Evolutionary conservation across 2,113 vertebrate genomes (phyloP), one percentile per base, ranked within the genome.

Genomic region (Cichladusa arquata): DNA sequence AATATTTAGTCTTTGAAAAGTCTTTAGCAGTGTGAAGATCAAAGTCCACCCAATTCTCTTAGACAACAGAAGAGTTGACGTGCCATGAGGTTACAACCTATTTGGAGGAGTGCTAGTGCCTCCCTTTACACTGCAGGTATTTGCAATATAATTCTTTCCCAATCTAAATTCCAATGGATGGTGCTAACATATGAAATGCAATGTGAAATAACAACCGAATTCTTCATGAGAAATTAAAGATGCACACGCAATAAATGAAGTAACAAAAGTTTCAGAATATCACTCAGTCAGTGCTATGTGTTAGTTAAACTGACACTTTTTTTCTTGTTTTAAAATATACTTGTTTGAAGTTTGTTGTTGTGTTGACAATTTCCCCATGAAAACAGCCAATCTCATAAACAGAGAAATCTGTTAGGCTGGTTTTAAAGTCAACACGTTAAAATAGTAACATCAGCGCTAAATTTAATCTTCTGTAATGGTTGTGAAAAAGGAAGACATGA

Each of bases 1-100:
- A 98, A 98, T 98, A 98, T 98, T 98, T 97, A 98, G 98, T 98
- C 97, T 99, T 98, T 98, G 98, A 98, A 98, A 98, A 98, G 98
- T 99, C 98, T 98, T 97, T 97, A 98, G 98, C 98, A 98, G 97
- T 98, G 97, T 97, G 98, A 98, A 98, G 98, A 98, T 98, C 96
- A 96, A 98, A 98, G 98, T 98, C 98, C 98, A 98, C 98, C 92
- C 93, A 92, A 66, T 60, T 96, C 93, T 94, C 94, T 91, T 92
- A 95, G 93, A 94, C 48, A 96, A 91, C 80, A 97, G 91, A 97
- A 64, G 61, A 51, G 20, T 8, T 95, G 82, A 89, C 70, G 44
- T 45, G 74, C 92, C 11, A 14, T 91, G 92, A 95, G 67, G 60
- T 92, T 87, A 95, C 91, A 94, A 73, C 36, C 69, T 48, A 94